Percentiles rank a stretch among this genome's conserved stretches.
Evolutionary conservation across 2,888 invertebrate species (phyloP).

Genomic region (Hemithea aestivaria): DNA sequence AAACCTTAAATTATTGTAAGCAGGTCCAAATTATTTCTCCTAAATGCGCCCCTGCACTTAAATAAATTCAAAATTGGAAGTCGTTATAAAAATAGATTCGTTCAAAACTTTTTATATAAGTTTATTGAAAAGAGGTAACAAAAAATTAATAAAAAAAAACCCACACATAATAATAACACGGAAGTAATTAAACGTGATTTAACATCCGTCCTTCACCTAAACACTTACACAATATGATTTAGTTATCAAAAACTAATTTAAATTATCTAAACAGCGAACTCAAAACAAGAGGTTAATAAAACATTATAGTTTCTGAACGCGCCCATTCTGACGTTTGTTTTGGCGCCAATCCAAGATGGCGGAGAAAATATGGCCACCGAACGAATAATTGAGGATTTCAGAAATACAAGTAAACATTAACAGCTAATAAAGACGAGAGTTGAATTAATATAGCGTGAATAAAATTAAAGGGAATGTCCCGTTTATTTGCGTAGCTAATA

Average conservation of each 20-base stretch:
- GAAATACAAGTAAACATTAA: slow-evolving; percentile 12
- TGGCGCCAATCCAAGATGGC: slow-evolving; percentile 27
- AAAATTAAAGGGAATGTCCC: slow-evolving; percentile 6
- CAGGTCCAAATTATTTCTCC: not conserved
- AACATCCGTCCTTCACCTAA: no score
- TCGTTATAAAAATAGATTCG: slow-evolving; percentile 5
- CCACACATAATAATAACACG: no score
- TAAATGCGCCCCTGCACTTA: not conserved
- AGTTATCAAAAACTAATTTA: no score
- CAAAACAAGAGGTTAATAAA: slow-evolving; percentile 15
- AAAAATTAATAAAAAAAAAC: no score
- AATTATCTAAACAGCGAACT: slow-evolving; percentile 27
- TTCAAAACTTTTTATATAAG: no score
- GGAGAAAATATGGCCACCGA: slow-evolving; percentile 9
- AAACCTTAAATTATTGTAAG: no score
- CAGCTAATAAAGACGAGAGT: slow-evolving; percentile 11
- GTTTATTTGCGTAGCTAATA: slow-evolving; percentile 6
- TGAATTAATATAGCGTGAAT: slow-evolving; percentile 8
- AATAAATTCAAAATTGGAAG: slow-evolving; percentile 14
- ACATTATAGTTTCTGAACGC: slow-evolving; percentile 15
- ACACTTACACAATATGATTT: no score
- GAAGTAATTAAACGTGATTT: no score
- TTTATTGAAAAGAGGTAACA: slow-evolving; percentile 1
- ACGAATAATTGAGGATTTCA: slow-evolving; percentile 10
- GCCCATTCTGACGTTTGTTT: slow-evolving; percentile 26